Base-by-base conservation (phyloP, 2,113 vertebrate genomes). In the Phylloscopus trochilus region DNA sequence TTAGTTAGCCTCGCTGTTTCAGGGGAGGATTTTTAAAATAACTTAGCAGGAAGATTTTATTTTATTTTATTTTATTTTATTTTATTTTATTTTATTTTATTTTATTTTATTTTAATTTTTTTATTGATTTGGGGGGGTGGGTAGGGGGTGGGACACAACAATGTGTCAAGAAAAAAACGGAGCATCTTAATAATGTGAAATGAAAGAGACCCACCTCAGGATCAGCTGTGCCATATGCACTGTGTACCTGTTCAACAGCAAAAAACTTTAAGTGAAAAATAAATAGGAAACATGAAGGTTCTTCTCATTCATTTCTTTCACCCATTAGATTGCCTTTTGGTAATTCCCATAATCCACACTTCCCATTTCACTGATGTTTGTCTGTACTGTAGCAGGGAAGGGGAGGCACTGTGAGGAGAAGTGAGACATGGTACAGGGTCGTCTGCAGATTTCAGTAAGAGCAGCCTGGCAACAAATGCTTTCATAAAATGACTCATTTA, bases 111-210 rank as follows among this genome's bases (percentile, higher is more conserved):
- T 13, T 24, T 41, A 26, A 41, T 28, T 17, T 17, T 30, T 30
- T 52, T 17, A 41, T 39, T 39, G n/a, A 39, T 58, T 47, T 31
- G 47, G 23, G n/a, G 27, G 5, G 23, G 22, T 4, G 7, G 6
- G 1, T 26, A 19, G 23, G 2, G 2, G 0, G 2, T 24, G 11
- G 4, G 6, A 27, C 27, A 53, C 2, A 26, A 18, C n/a, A 39
- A 24, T 39, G 39, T 39, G 39, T 39, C 39, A 11, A 41, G 11
- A n/a, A 41, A 41, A 41, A 41, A 41, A 41, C 18, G 19, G 23
- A 72, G 15, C 13, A 37, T 72, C 53, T 80, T 28, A 41, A 22
- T 63, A 37, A 41, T 20, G 24, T 35, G 6, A 51, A 79, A 26
- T 39, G 23, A 64, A 89, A 69, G 11, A 49, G 2, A 39, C 28